Conservation (phyloP, 2,797 vertebrate genomes). For the Gymnoscopelus microlampas region DNA sequence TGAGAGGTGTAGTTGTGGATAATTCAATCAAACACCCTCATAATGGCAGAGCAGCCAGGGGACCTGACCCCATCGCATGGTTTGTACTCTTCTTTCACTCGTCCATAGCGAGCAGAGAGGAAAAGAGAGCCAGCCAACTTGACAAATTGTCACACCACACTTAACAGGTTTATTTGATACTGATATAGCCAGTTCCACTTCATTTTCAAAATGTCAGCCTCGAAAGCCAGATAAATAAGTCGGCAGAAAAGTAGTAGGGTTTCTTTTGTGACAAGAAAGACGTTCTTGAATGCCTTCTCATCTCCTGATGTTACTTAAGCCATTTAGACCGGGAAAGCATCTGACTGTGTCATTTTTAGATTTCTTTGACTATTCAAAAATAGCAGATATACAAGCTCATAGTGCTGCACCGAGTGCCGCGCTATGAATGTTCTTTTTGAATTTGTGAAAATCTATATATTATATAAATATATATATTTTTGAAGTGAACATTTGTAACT, state of each 20-base stretch:
- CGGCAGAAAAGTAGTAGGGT: background rate
- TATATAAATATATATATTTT: no score
- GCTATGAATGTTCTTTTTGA: no score
- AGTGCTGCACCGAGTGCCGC: no score
- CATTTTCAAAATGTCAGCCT: background rate
- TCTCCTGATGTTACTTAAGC: no score
- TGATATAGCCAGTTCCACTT: background rate
- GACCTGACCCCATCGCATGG: no score
- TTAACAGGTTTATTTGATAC: constrained; percentile 1
- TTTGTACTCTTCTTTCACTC: constrained; percentile 5
- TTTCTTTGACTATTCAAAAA: no score
- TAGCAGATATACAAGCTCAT: no score
- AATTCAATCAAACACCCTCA: constrained; percentile 48
- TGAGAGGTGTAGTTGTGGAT: constrained; percentile 41
- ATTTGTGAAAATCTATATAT: no score
- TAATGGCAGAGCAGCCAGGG: constrained; percentile 14
- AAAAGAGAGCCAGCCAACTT: background rate
- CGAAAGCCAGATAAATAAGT: background rate
- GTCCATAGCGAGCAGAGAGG: background rate
- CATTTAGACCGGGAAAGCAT: no score
- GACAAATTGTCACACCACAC: constrained; percentile 4
- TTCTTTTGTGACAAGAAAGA: constrained; percentile 4
- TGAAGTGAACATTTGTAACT: no score
- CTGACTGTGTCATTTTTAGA: no score
- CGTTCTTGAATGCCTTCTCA: background rate